These are phyloP conservation scores for Perithous albicinctus DNA, from an alignment of 2,888 invertebrate genomes.

Conservation along the genomic window DNA sequence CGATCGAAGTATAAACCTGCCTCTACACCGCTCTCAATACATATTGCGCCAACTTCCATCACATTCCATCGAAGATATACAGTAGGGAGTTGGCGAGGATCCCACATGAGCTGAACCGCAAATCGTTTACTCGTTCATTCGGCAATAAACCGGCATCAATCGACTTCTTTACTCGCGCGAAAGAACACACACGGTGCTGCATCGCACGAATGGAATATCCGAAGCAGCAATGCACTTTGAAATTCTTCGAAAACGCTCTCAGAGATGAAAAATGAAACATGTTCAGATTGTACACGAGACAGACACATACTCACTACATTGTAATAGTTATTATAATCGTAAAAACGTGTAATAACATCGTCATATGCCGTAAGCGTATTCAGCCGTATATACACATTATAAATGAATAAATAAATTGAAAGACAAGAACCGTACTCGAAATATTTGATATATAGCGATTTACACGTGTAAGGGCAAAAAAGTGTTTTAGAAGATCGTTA, in stretches of 20 bases:
- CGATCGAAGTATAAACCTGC: slow-evolving; percentile 13
- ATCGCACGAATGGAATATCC: slow-evolving; percentile 10
- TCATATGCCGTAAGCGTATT: slow-evolving; percentile 53
- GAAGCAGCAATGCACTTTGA: neutral
- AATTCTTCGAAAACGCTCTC: slow-evolving; percentile 2
- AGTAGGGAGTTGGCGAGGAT: neutral
- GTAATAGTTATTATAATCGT: slow-evolving; percentile 39
- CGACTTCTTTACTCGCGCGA: slow-evolving; percentile 18
- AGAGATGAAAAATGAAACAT: neutral
- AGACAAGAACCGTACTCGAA: slow-evolving; percentile 63
- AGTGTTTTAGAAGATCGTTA: slow-evolving; percentile 67
- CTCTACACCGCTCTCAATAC: slow-evolving; percentile 22
- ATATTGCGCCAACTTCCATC: slow-evolving; percentile 41
- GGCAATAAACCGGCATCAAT: slow-evolving; percentile 28
- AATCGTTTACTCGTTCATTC: slow-evolving; percentile 11
- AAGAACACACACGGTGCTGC: neutral
- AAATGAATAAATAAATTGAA: slow-evolving; percentile 9
- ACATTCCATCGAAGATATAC: slow-evolving; percentile 22
- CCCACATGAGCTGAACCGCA: slow-evolving; percentile 9
- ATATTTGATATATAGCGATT: slow-evolving; percentile 69
- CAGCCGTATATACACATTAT: slow-evolving; percentile 19
- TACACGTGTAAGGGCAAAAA: slow-evolving; percentile 65
- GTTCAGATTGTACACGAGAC: neutral
- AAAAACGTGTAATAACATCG: slow-evolving; percentile 54
- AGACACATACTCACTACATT: slow-evolving; percentile 50